Percentiles rank a stretch among this genome's conserved stretches.
These are phyloP conservation scores for Myotis brandtii DNA, from an alignment of 2,113 vertebrate species.

Conservation along the genomic window DNA sequence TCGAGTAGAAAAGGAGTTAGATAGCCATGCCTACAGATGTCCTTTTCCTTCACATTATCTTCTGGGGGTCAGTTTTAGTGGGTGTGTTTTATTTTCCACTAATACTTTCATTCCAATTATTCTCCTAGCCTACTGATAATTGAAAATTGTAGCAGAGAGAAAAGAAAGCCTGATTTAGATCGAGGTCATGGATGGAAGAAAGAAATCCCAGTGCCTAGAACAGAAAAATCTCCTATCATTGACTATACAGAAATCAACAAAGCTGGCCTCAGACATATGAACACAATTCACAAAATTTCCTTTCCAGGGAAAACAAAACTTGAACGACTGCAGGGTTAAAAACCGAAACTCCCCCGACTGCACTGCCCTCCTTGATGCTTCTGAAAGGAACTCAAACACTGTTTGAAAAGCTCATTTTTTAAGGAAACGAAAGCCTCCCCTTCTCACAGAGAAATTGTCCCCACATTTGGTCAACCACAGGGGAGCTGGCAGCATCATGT, in stretches of 20 bases:
- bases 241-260: not conserved
- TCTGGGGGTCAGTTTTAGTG: not conserved
- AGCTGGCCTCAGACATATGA: not conserved
- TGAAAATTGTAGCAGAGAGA: not conserved
- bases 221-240: not conserved
- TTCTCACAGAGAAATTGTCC: not conserved
- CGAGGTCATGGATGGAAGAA: not conserved
- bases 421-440: not conserved
- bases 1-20: not conserved
- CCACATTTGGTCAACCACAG: not conserved
- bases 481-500: rapidly evolving
- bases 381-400: not conserved
- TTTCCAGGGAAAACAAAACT: not conserved
- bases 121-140: not conserved
- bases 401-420: not conserved
- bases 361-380: not conserved
- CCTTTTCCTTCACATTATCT: not conserved
- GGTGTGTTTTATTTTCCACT: not conserved
- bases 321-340: rapidly evolving
- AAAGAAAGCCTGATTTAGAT: constrained; percentile 2
- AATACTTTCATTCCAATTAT: constrained; percentile 8
- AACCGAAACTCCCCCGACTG: not conserved
- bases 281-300: not conserved
- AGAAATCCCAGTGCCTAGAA: not conserved
- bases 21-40: not conserved